Conservation (phyloP, 1,140 invertebrate genomes). For the Achroia grisella region DNA sequence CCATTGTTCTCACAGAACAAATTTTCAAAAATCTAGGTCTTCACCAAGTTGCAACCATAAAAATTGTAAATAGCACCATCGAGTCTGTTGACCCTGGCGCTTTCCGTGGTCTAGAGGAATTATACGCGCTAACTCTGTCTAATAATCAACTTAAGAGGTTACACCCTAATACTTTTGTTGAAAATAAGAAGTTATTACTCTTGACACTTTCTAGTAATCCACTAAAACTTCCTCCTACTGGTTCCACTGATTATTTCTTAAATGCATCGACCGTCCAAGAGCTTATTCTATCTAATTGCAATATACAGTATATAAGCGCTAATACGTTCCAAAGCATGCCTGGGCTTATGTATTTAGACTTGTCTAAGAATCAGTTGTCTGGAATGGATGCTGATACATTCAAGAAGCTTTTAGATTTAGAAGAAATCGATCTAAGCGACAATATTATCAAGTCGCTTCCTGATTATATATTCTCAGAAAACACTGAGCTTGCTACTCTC, state of each 20-base stretch:
- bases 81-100: constrained; percentile 73
- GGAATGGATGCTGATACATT: constrained; percentile 77
- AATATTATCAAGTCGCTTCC: constrained; percentile 76
- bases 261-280: constrained; percentile 78
- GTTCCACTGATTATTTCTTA: constrained; percentile 71
- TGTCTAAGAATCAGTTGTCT: constrained; percentile 78
- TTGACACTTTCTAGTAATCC: constrained; percentile 81
- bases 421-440: constrained; percentile 80
- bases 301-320: constrained; percentile 74
- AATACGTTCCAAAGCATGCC: constrained; percentile 77
- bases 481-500: constrained; percentile 76
- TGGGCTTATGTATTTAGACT: constrained; percentile 77
- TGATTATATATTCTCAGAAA: constrained; percentile 75
- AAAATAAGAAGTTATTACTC: constrained; percentile 77
- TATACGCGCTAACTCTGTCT: constrained; percentile 80
- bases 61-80: constrained; percentile 75
- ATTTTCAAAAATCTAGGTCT: constrained; percentile 75
- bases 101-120: constrained; percentile 77
- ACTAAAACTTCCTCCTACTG: constrained; percentile 69
- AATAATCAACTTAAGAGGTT: constrained; percentile 77
- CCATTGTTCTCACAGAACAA: constrained; percentile 70
- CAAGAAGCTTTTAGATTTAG: constrained; percentile 73
- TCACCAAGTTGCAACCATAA: constrained; percentile 74
- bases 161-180: constrained; percentile 79
- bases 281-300: constrained; percentile 79